phyloP scores from a whole-genome alignment of 2,113 vertebrate genomes.

The Ivindomyrus marchei region DNA sequence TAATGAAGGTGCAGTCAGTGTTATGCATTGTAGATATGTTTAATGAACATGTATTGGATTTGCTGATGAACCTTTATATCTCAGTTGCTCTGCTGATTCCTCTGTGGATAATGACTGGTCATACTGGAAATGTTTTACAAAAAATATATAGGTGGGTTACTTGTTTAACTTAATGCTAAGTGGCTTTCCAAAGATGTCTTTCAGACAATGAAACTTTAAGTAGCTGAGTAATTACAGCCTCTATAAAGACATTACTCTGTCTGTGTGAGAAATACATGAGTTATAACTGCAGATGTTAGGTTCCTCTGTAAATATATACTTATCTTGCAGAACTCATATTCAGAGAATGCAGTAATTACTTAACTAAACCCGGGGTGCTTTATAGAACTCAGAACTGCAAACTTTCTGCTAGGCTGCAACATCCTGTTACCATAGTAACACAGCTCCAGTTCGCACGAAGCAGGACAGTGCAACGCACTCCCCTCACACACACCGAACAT shows the following conservation, averaged over 20 bases:
- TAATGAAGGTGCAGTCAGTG: background rate
- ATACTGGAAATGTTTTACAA: background rate
- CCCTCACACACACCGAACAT: background rate
- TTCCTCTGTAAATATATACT: background rate
- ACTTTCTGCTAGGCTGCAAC: background rate
- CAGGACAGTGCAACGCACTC: background rate
- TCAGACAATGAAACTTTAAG: background rate
- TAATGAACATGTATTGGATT: background rate
- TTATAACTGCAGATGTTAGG: background rate
- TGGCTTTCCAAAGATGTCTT: background rate
- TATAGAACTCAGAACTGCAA: conserved; percentile 4
- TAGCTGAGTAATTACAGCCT: background rate
- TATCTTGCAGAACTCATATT: background rate
- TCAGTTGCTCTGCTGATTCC: background rate
- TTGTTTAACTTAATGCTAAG: background rate
- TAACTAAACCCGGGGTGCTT: background rate
- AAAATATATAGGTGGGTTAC: background rate
- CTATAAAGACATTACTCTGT: background rate
- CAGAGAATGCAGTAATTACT: conserved; percentile 8
- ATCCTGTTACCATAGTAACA: conserved; percentile 42
- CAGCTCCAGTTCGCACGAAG: background rate
- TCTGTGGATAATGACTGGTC: background rate
- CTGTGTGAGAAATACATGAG: background rate
- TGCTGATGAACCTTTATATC: background rate
- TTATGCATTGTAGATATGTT: background rate